Base-by-base conservation (phyloP, 1,140 invertebrate genomes). In the Pseudomyrmex sp. region DNA sequence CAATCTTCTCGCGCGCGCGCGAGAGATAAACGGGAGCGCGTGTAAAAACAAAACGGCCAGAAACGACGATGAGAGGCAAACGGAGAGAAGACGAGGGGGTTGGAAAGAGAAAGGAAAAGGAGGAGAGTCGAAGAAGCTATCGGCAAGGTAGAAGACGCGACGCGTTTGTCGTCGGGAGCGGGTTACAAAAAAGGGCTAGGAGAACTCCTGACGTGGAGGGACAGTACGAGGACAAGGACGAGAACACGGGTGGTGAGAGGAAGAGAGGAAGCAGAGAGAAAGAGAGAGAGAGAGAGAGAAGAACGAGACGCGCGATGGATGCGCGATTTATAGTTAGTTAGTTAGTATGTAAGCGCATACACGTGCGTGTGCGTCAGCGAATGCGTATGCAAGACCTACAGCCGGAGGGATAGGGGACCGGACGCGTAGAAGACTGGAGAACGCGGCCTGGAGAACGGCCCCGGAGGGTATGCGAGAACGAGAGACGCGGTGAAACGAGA, bases 1-100 rank as follows among this genome's bases (percentile, higher is more conserved):
- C 54, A 12, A 26, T 59, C 52, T 58, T 35, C 35, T 35, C 35
- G 50, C 9, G 50, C 10, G 50, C 44, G 59, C 68, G 76, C 20
- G 20, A 20, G 44, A 70, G 20, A 50, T 80, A 80, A 80, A 72
- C 76, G 46, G 59, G 76, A 69, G 15, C 13, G 15, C 13, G 59
- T 66, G 62, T 44, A 79, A 80, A 80, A 80, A 35, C 8, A 72
- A 72, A 69, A 79, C 23, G 44, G 52, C 35, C 35, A 70, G 76
- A 70, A 79, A 44, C 9, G 63, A 44, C 18, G 50, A 58, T 18
- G 20, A 79, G 35, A 69, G 2, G 20, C 50, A 52, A n/a, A 44
- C 26, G 15, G 62, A 35, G 26, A 61, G 58, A 61, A 35, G 35
- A 35, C 5, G 35, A 65, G 26, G 20, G 20, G 68, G 44, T 80